Percentiles rank a stretch among this genome's conserved stretches.
Evolutionary conservation across 2,113 vertebrate species (phyloP).

Genomic region (Neotragus moschatus): DNA sequence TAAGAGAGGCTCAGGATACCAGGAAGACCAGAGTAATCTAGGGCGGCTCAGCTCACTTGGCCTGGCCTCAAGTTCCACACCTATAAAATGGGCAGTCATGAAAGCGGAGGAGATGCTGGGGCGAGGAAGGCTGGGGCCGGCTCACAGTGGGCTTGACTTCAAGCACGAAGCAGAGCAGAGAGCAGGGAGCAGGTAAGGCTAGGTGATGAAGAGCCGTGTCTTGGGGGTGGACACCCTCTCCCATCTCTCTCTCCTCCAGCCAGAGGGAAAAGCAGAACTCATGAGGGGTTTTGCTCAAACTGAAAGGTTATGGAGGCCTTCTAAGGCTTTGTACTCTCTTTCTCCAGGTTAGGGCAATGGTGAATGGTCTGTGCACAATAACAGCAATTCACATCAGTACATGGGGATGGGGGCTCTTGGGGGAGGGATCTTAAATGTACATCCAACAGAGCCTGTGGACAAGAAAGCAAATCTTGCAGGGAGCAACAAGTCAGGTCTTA

Average conservation of each 20-base stretch:
- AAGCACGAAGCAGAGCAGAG: background rate
- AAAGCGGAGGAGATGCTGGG: fast-evolving
- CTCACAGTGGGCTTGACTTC: background rate
- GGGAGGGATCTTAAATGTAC: fast-evolving
- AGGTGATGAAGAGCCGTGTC: fast-evolving
- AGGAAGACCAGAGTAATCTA: background rate
- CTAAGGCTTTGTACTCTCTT: background rate
- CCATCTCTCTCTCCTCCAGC: background rate
- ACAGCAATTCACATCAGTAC: no score
- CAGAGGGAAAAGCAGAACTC: background rate
- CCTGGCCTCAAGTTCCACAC: background rate
- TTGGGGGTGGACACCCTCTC: no score
- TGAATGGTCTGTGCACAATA: background rate
- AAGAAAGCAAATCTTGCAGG: background rate
- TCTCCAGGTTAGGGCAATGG: background rate
- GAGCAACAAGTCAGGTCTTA: background rate
- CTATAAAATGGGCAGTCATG: background rate
- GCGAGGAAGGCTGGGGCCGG: fast-evolving
- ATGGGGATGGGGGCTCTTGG: fast-evolving
- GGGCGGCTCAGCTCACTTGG: background rate
- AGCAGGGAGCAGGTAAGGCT: background rate
- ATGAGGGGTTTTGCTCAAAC: background rate
- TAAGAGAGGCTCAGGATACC: background rate
- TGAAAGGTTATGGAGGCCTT: background rate
- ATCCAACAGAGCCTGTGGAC: background rate